Evolutionary conservation across 2,888 invertebrate genomes (phyloP).

Genomic region (Ditula angustiorana): DNA sequence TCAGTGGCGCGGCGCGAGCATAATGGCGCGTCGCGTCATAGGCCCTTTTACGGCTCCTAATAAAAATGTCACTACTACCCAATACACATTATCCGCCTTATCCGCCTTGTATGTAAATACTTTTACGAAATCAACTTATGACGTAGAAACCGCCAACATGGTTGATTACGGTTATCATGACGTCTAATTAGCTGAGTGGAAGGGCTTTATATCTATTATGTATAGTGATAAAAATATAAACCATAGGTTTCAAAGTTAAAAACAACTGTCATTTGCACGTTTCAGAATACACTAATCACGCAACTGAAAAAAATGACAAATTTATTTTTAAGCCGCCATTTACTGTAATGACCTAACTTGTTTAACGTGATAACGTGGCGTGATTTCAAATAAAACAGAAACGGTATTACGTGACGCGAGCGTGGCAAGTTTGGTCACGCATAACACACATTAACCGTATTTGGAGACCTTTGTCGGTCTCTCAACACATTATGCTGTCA

Average conservation of each 20-base stretch:
- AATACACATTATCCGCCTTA: slow-evolving; percentile 37
- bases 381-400: slow-evolving; percentile 27
- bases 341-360: slow-evolving; percentile 24
- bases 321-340: slow-evolving; percentile 27
- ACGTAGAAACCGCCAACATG: too few relatives aligned
- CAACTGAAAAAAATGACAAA: slow-evolving; percentile 7
- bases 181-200: too few relatives aligned
- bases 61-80: slow-evolving; percentile 66
- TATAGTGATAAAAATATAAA: too few relatives aligned
- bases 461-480: slow-evolving; percentile 35
- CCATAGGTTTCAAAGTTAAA: too few relatives aligned
- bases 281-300: not conserved
- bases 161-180: too few relatives aligned
- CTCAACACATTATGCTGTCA: slow-evolving; percentile 32
- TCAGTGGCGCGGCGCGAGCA: slow-evolving; percentile 70
- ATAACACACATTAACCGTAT: slow-evolving; percentile 38
- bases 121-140: slow-evolving; percentile 13
- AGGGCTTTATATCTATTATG: too few relatives aligned
- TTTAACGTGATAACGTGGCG: slow-evolving; percentile 31
- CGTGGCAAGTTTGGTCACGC: slow-evolving; percentile 35
- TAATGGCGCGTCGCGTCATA: slow-evolving; percentile 66
- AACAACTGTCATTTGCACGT: not conserved
- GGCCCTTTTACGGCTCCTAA: slow-evolving; percentile 68
- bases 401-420: slow-evolving; percentile 25
- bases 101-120: slow-evolving; percentile 31